phyloP scores from a whole-genome alignment of 2,888 invertebrate genomes.

The Philereme transversata region DNA sequence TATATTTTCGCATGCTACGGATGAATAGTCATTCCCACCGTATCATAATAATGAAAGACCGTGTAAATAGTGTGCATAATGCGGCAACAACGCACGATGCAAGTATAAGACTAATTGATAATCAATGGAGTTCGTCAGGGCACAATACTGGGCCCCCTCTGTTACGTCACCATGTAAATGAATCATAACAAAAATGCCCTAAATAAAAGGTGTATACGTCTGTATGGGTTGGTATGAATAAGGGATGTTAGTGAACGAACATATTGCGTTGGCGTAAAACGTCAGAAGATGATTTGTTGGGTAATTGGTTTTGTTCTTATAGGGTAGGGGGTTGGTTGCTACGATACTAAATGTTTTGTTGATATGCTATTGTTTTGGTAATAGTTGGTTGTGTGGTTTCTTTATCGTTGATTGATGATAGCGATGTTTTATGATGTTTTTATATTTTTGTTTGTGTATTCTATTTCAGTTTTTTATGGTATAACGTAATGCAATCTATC shows the following conservation, averaged over 20 bases:
- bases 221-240: constrained; percentile 37
- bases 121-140: constrained; percentile 72
- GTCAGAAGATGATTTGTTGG: constrained; percentile 82
- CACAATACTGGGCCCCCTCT: constrained; percentile 45
- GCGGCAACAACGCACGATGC: constrained; percentile 73
- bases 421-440: constrained; percentile 43
- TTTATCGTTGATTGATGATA: constrained; percentile 48
- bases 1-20: constrained; percentile 41
- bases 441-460: constrained; percentile 39
- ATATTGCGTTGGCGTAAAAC: constrained; percentile 81
- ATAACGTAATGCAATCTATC: no score
- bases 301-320: constrained; percentile 79
- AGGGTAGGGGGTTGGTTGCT: constrained; percentile 72
- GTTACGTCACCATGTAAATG: constrained; percentile 63
- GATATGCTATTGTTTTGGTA: constrained; percentile 69
- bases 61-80: constrained; percentile 82
- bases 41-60: constrained; percentile 68
- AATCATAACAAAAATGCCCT: constrained; percentile 68
- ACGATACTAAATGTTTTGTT: constrained; percentile 71
- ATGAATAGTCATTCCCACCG: constrained; percentile 56
- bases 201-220: constrained; percentile 43
- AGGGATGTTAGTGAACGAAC: constrained; percentile 62
- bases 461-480: no score
- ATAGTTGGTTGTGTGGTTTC: constrained; percentile 46
- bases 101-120: constrained; percentile 82